These are phyloP conservation scores for Okamejei kenojei DNA, from an alignment of 2,797 vertebrate species.

Conservation along the genomic window DNA sequence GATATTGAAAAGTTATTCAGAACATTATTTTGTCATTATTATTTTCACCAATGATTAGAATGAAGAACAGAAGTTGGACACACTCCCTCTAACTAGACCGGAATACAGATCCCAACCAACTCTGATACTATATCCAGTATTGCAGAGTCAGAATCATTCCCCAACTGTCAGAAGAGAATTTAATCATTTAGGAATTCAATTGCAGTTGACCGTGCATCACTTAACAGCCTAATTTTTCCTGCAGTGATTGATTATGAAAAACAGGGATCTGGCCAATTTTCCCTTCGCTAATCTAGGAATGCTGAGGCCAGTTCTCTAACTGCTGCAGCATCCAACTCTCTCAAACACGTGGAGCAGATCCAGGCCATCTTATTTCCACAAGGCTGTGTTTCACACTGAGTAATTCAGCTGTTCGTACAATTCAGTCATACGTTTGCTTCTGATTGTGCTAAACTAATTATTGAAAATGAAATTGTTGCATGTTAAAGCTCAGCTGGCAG, in stretches of 20 bases:
- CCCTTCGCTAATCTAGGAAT: neutral
- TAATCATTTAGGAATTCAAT: neutral
- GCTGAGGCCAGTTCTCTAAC: neutral
- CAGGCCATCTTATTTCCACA: neutral
- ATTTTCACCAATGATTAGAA: neutral
- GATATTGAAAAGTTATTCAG: neutral
- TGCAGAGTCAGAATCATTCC: no score
- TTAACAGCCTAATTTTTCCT: neutral
- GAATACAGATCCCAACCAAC: no score
- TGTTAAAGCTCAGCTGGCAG: neutral
- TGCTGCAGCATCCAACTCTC: neutral
- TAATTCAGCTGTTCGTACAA: neutral
- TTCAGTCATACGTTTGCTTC: neutral
- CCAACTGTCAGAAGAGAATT: neutral
- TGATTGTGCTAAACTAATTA: neutral
- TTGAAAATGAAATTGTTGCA: neutral
- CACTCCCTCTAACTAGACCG: no score
- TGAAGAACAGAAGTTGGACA: no score
- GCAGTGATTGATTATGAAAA: neutral
- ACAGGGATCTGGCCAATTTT: neutral
- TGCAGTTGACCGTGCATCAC: neutral
- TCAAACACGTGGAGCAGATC: no score
- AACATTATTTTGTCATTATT: neutral
- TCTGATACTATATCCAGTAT: no score
- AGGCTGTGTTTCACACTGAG: neutral